Evolutionary conservation across 2,888 invertebrate genomes (phyloP), one percentile per base, ranked within the genome.

Genomic region (Germaria angustata): DNA sequence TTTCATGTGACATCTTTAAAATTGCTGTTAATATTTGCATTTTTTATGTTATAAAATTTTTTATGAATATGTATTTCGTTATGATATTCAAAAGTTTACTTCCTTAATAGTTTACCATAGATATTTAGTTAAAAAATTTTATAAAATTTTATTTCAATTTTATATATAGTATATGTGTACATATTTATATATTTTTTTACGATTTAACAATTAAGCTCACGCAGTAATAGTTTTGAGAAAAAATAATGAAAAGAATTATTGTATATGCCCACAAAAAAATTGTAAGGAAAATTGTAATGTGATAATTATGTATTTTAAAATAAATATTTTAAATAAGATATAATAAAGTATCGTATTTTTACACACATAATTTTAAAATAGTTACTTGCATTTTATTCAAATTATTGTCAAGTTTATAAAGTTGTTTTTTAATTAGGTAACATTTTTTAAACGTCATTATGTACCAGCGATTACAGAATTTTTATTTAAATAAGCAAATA

Each of bases 341-440:
- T 28, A 5, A 20, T 44, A 17, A 61, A 2, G 2, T 41, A 41
- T 28, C 22, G 6, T 28, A 11, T 8, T 22, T 63, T 24, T 36
- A 66, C 36, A 41, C 13, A 32, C n/a, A n/a, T n/a, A n/a, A n/a
- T n/a, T n/a, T n/a, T 57, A 41, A 68, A 68, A 73, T 46, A 76
- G 57, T 59, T 36, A 13, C 44, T 28, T 28, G 7, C 4, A 68
- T 34, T 32, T 53, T 69, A 44, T 39, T 57, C 59, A 72, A 77
- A 75, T 84, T 84, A 84, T 84, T 84, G 84, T 84, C 84, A 76
- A 71, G 65, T 75, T 73, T 68, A 73, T 17, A 22, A 46, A 59
- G 34, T 75, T 36, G 13, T 20, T 66, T 32, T 24, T 6, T n/a
- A 32, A 3, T 36, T 53, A 28, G 17, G 3, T 65, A 20, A 13